A percentile compares a stretch with the other conserved stretches of the same genome.
These are phyloP conservation scores for Syngnathus rostellatus DNA, from an alignment of 2,797 vertebrate genomes.

Conservation along the genomic window DNA sequence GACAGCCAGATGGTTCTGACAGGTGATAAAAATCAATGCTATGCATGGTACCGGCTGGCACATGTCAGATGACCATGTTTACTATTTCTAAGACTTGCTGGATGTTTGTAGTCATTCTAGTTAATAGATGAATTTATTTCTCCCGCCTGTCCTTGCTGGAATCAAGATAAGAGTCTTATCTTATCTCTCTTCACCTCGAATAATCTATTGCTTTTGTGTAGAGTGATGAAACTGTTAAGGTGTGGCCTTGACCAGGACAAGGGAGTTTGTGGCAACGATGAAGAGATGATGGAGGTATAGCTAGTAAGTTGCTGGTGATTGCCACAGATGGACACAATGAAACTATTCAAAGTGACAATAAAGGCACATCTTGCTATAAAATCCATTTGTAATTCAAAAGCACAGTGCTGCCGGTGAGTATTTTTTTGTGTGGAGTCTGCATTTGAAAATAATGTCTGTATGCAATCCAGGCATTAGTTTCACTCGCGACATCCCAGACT, in stretches of 20 bases:
- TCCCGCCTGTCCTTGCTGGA: slow-evolving; percentile 2
- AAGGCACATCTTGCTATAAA: neutral
- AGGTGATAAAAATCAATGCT: neutral
- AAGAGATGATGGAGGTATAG: neutral
- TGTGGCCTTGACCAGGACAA: slow-evolving; percentile 18
- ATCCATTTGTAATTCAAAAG: neutral
- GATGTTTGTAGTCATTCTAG: neutral
- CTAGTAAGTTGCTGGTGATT: neutral
- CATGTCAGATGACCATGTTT: neutral
- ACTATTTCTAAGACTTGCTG: neutral
- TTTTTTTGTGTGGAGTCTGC: neutral
- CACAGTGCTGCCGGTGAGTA: neutral
- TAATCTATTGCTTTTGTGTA: slow-evolving; percentile 37
- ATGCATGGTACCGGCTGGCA: neutral
- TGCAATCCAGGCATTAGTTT: neutral
- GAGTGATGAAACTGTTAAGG: slow-evolving; percentile 14
- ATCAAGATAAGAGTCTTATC: slow-evolving; percentile 28
- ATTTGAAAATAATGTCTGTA: neutral
- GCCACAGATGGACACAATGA: neutral
- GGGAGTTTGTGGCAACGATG: neutral
- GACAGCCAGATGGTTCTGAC: neutral
- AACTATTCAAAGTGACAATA: neutral
- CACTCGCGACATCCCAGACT: neutral
- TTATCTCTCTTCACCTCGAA: slow-evolving; percentile 19
- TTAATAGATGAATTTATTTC: neutral